These are phyloP conservation scores for Gasterosteus nipponicus DNA, from an alignment of 2,113 vertebrate genomes.

Conservation along the genomic window DNA sequence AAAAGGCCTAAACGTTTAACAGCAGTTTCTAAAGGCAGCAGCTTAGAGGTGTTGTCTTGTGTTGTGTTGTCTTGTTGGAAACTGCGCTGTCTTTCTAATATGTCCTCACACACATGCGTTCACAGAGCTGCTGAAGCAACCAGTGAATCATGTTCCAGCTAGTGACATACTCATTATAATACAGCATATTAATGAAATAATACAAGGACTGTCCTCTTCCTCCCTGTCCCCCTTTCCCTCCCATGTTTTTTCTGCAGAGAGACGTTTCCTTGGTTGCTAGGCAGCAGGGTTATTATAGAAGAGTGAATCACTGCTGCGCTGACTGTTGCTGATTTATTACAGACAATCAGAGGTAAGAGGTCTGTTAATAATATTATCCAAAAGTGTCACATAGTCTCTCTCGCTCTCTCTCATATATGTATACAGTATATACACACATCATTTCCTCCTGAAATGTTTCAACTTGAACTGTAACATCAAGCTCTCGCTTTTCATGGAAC, in stretches of 20 bases:
- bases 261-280: constrained; percentile 44
- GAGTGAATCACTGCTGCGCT: constrained; percentile 8
- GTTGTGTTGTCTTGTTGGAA: not conserved
- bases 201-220: not conserved
- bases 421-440: no score
- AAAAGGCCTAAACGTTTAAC: no score
- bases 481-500: not conserved
- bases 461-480: not conserved
- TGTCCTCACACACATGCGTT: not conserved
- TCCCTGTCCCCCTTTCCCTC: not conserved
- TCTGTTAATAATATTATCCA: not conserved
- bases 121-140: not conserved
- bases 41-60: not conserved
- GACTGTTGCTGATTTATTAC: constrained; percentile 11
- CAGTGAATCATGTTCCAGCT: not conserved
- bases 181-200: constrained; percentile 13
- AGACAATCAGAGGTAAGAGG: constrained; percentile 19
- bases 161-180: not conserved
- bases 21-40: not conserved
- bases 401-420: no score
- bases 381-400: not conserved
- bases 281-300: constrained; percentile 27
- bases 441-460: not conserved
- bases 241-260: constrained; percentile 20
- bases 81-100: not conserved